These are phyloP conservation scores for Tauraco erythrolophus DNA, from an alignment of 2,113 vertebrate species.

Conservation along the genomic window DNA sequence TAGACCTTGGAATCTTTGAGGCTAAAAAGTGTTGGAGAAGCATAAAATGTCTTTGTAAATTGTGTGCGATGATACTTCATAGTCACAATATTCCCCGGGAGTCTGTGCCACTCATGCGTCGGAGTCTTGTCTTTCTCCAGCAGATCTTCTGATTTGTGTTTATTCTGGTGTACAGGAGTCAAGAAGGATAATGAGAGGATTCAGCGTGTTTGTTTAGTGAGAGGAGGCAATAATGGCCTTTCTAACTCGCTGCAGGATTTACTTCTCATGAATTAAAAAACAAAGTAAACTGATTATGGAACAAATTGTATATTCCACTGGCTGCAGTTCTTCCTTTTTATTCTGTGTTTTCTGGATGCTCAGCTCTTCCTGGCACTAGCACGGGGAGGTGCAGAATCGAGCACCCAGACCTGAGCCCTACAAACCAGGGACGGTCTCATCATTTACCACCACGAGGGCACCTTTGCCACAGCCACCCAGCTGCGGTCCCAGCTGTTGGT, in stretches of 20 bases:
- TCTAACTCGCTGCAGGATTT: conserved; percentile 50
- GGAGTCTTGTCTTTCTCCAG: background rate
- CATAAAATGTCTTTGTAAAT: conserved; percentile 51
- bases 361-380: background rate
- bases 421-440: background rate
- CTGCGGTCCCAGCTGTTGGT: background rate
- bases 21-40: conserved; percentile 54
- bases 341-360: background rate
- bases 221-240: conserved; percentile 48
- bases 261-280: conserved; percentile 58
- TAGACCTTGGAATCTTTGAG: conserved; percentile 49
- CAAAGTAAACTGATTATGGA: conserved; percentile 55
- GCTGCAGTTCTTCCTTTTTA: background rate
- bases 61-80: background rate
- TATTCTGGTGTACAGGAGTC: conserved; percentile 16
- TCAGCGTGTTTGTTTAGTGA: conserved; percentile 38
- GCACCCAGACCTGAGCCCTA: background rate
- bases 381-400: accelerated
- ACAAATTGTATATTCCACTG: background rate
- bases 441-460: accelerated
- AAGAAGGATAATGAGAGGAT: conserved; percentile 59
- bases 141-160: conserved; percentile 30
- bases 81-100: background rate
- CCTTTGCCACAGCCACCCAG: background rate
- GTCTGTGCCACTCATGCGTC: background rate